Evolutionary conservation across 2,797 vertebrate genomes (phyloP).

Genomic region (Eulemur coronatus): DNA sequence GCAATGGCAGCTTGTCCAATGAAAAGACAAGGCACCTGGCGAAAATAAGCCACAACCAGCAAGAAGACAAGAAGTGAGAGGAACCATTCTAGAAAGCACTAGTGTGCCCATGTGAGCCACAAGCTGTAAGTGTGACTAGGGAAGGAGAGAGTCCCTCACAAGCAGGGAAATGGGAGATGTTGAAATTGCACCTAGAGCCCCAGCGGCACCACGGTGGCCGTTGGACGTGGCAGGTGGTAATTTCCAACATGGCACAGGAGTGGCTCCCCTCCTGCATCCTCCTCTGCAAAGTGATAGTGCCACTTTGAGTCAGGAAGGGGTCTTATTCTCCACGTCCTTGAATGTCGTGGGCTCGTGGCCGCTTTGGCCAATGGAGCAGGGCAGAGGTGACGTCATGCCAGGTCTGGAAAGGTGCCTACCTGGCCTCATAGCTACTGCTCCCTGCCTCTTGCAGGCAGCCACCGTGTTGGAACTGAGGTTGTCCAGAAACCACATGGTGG

Average conservation of each 20-base stretch:
- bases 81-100: neutral
- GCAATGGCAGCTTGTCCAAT: neutral
- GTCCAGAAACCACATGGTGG: neutral
- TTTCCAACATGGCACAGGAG: neutral
- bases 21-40: neutral
- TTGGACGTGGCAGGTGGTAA: neutral
- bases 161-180: neutral
- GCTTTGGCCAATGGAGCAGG: neutral
- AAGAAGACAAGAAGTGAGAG: neutral
- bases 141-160: neutral
- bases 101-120: neutral
- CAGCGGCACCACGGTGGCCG: neutral
- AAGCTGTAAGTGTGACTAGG: neutral
- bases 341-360: neutral
- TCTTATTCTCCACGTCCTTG: neutral
- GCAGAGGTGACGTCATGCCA: rapidly evolving
- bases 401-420: neutral
- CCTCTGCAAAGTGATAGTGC: neutral
- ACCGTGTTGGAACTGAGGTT: neutral
- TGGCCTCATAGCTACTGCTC: neutral
- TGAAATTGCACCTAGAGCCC: neutral
- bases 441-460: neutral
- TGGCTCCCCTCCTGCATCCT: neutral
- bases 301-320: neutral
- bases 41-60: neutral